These are phyloP conservation scores for Neodiprion pinetum DNA, from an alignment of 1,140 invertebrate species.

Conservation along the genomic window DNA sequence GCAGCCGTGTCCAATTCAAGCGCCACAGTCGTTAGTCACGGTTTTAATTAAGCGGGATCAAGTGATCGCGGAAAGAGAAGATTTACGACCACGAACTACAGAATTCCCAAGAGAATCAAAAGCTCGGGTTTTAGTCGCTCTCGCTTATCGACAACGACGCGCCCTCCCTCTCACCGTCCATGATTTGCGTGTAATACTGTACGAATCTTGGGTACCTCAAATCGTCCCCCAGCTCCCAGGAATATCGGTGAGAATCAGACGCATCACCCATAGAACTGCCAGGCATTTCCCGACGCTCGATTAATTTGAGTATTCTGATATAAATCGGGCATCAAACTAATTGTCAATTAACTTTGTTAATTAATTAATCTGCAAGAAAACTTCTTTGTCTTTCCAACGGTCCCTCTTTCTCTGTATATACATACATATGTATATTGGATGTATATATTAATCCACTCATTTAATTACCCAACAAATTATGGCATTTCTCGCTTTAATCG, in stretches of 20 bases:
- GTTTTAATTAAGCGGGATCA: constrained; percentile 1
- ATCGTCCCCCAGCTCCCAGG: background rate
- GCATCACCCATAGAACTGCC: background rate
- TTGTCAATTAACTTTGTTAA: background rate
- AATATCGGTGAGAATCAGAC: background rate
- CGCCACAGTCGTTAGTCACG: constrained; percentile 4
- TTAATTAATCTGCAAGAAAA: too few relatives aligned
- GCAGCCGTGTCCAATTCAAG: background rate
- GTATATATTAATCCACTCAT: too few relatives aligned
- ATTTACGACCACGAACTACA: background rate
- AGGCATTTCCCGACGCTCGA: background rate
- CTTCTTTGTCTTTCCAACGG: too few relatives aligned
- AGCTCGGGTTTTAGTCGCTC: background rate
- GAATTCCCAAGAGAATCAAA: background rate
- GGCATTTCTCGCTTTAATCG: too few relatives aligned
- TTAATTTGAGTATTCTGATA: background rate
- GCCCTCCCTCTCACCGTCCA: background rate
- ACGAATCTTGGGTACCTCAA: too few relatives aligned
- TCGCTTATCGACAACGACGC: background rate
- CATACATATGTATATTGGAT: too few relatives aligned
- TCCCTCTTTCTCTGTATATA: too few relatives aligned
- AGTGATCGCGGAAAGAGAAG: background rate
- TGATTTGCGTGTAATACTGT: background rate
- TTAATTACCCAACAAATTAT: too few relatives aligned
- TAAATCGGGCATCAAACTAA: background rate